Percentiles rank a stretch among this genome's conserved stretches.
Conservation (phyloP, 2,888 invertebrate species). For the Drosophila putrida region DNA sequence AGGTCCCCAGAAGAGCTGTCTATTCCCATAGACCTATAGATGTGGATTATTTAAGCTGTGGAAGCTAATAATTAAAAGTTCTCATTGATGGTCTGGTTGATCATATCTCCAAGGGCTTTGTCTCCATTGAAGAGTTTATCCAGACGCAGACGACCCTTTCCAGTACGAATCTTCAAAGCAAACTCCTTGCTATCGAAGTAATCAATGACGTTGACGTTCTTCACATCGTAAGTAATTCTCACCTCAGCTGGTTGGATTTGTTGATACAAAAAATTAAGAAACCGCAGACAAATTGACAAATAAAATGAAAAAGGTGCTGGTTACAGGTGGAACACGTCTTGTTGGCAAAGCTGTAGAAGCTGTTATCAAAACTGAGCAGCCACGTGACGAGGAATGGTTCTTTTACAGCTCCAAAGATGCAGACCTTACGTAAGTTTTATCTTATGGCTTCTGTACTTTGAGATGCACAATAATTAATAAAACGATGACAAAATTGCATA, state of each 20-base stretch:
- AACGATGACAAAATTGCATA: too few relatives aligned
- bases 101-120: slow-evolving; percentile 88
- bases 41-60: too few relatives aligned
- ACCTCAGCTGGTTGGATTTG: slow-evolving; percentile 83
- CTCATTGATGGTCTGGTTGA: slow-evolving; percentile 87
- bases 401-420: slow-evolving; percentile 97
- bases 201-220: slow-evolving; percentile 86
- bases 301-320: slow-evolving; percentile 87
- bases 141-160: slow-evolving; percentile 88
- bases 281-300: slow-evolving; percentile 4
- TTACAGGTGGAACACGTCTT: slow-evolving; percentile 98
- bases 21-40: too few relatives aligned
- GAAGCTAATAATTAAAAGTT: slow-evolving; percentile 92
- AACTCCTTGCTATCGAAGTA: slow-evolving; percentile 89
- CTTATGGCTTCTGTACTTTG: too few relatives aligned
- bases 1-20: too few relatives aligned
- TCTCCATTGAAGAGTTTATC: slow-evolving; percentile 92
- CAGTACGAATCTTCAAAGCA: slow-evolving; percentile 89
- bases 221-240: slow-evolving; percentile 88
- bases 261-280: slow-evolving; percentile 21
- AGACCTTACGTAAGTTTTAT: slow-evolving; percentile 91
- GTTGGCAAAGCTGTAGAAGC: slow-evolving; percentile 95
- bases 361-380: slow-evolving; percentile 88
- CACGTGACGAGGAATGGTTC: slow-evolving; percentile 92
- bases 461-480: too few relatives aligned